Percentiles rank a stretch among this genome's conserved stretches.
Conservation (phyloP, 2,888 invertebrate genomes). For the Anthrax anthrax region DNA sequence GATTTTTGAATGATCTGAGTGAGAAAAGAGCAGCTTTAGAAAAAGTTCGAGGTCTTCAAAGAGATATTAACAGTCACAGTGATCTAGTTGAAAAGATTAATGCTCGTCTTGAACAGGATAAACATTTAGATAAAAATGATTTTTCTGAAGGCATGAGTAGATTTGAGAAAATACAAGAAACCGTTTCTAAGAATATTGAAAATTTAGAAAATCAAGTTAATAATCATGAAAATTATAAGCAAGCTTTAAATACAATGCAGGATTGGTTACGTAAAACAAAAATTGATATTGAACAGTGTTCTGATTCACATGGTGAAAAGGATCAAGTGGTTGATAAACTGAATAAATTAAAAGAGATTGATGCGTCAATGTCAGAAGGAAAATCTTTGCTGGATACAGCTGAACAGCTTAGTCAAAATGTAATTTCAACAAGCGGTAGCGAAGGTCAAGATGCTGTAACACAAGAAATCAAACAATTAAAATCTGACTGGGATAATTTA, state of each 20-base stretch:
- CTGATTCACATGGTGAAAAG: conserved; percentile 79
- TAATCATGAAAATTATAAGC: conserved; percentile 77
- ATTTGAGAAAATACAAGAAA: conserved; percentile 53
- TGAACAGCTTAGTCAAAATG: conserved; percentile 56
- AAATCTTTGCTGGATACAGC: conserved; percentile 59
- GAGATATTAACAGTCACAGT: conserved; percentile 66
- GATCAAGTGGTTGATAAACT: conserved; percentile 62
- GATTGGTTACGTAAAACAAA: conserved; percentile 75
- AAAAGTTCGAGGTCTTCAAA: conserved; percentile 67
- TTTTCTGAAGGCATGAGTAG: conserved; percentile 56
- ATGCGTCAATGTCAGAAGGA: conserved; percentile 52
- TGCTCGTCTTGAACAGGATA: conserved; percentile 54
- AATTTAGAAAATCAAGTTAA: conserved; percentile 69
- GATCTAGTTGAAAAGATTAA: conserved; percentile 67
- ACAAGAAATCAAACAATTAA: conserved; percentile 67
- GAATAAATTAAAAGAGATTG: conserved; percentile 55
- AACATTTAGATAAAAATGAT: conserved; percentile 48
- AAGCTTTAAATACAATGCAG: conserved; percentile 62
- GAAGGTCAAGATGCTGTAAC: conserved; percentile 72
- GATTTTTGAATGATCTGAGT: conserved; percentile 68
- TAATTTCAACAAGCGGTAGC: conserved; percentile 60
- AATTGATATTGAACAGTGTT: conserved; percentile 69
- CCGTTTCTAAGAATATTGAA: conserved; percentile 51
- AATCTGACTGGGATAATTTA: conserved; percentile 68
- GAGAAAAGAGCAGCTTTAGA: conserved; percentile 83